Conservation (phyloP, 2,113 vertebrate genomes). For the Pheucticus melanocephalus region DNA sequence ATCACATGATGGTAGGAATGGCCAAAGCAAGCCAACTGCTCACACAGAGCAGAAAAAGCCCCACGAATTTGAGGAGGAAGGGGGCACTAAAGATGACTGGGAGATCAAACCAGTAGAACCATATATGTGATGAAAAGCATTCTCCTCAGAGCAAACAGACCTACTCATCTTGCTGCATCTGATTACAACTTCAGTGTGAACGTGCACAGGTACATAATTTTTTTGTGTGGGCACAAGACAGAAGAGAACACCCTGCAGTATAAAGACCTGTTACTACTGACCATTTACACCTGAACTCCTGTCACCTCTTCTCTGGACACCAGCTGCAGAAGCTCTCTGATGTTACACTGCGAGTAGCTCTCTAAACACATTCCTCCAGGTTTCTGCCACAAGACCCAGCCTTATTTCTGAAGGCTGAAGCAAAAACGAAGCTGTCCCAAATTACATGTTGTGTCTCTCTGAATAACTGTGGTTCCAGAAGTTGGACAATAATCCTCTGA, state of each 20-base stretch:
- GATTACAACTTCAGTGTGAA: constrained; percentile 50
- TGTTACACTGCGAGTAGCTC: constrained; percentile 10
- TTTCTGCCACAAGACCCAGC: constrained; percentile 9
- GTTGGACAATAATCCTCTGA: constrained; percentile 58
- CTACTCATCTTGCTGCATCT: neutral
- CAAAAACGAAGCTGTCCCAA: constrained; percentile 36
- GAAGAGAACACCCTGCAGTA: constrained; percentile 31
- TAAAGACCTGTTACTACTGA: constrained; percentile 11
- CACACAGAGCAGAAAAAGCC: neutral
- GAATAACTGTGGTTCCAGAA: constrained; percentile 41
- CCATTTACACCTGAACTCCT: constrained; percentile 11
- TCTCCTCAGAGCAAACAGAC: constrained; percentile 58
- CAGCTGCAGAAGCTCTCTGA: constrained; percentile 33
- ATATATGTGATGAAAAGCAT: neutral
- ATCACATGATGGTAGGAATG: neutral
- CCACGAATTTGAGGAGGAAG: neutral
- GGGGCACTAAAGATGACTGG: neutral
- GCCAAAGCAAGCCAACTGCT: neutral
- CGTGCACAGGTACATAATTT: neutral
- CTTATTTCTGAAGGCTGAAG: constrained; percentile 31
- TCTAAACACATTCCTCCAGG: constrained; percentile 39
- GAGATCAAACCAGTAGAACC: neutral
- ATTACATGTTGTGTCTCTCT: constrained; percentile 17
- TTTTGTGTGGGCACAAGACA: constrained; percentile 17
- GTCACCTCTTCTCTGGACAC: constrained; percentile 3